Evolutionary conservation across 1,140 invertebrate genomes (phyloP), one percentile per base, ranked within the genome.

Genomic region (Dreissena rostriformis): DNA sequence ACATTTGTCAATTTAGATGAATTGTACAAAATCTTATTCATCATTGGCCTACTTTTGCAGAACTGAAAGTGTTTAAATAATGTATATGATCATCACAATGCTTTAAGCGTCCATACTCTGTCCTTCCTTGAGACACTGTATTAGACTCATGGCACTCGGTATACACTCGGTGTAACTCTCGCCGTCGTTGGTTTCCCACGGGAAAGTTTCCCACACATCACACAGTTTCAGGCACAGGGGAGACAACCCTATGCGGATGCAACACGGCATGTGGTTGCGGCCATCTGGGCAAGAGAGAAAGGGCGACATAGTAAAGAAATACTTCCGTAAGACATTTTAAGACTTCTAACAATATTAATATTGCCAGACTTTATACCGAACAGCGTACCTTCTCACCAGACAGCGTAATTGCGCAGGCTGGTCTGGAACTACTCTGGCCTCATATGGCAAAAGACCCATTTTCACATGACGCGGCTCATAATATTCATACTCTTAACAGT

Each of bases 141-240:
- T 51, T 14, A 74, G 53, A 29, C 17, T 17, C 4, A 74, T 22
- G 19, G 61, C 26, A 24, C 12, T 51, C n/a, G 17, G 66, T 26
- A 74, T 82, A 82, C 79, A 82, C 10, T 68, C 61, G 19, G 17
- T 49, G 61, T 63, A 82, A 29, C 74, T 71, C 61, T 67, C 63
- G 26, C 67, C 67, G 14, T 81, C 78, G 28, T 28, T 24, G 10
- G 61, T 61, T 15, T 57, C 79, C n/a, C n/a, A n/a, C n/a, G n/a
- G n/a, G n/a, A n/a, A n/a, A n/a, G 61, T 61, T 15, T 57, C 79
- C 19, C 52, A 72, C 0, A 26, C 71, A 19, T 75, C 73, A 57
- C 51, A 57, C 7, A 75, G 28, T 1, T 22, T 19, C 28, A 57
- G 73, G 53, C 73, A 75, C 19, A 11, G 6, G 1, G 49, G 0